These are phyloP conservation scores for Mormyrops boulengeri DNA, from an alignment of 2,797 vertebrate species.

Conservation along the genomic window DNA sequence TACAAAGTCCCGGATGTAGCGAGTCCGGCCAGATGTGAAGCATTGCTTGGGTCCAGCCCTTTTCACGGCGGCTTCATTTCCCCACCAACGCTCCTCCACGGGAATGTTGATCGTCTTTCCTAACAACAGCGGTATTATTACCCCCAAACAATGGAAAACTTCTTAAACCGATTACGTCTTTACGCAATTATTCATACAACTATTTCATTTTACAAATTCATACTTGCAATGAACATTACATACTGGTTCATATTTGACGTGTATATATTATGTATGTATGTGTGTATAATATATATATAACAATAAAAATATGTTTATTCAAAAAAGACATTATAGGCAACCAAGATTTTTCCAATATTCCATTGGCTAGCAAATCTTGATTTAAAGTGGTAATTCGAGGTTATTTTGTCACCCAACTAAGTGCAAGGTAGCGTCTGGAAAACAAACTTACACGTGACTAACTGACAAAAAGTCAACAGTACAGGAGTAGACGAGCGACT, in stretches of 20 bases:
- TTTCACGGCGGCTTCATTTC: background rate
- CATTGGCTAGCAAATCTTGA: background rate
- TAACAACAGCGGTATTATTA: background rate
- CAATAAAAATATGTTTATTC: background rate
- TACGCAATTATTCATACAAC: background rate
- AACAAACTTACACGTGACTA: background rate
- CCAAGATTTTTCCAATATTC: background rate
- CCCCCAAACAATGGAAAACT: conserved; percentile 3
- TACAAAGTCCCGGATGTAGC: background rate
- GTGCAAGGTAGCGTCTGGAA: background rate
- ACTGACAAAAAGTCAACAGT: background rate
- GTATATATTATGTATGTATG: too few relatives aligned
- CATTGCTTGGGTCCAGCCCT: background rate
- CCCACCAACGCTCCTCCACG: background rate
- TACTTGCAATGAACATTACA: background rate
- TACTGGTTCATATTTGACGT: background rate
- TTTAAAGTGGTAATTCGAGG: background rate
- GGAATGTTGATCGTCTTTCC: background rate
- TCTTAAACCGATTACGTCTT: conserved; percentile 1
- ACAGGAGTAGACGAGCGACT: background rate
- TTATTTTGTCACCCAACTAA: background rate
- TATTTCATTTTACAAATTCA: background rate
- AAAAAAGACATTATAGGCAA: background rate
- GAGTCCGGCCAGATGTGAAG: background rate
- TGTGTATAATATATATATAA: background rate